Percentiles rank a stretch among this genome's conserved stretches.
Evolutionary conservation across 2,888 invertebrate species (phyloP).

Genomic region (Dioctria rufipes): DNA sequence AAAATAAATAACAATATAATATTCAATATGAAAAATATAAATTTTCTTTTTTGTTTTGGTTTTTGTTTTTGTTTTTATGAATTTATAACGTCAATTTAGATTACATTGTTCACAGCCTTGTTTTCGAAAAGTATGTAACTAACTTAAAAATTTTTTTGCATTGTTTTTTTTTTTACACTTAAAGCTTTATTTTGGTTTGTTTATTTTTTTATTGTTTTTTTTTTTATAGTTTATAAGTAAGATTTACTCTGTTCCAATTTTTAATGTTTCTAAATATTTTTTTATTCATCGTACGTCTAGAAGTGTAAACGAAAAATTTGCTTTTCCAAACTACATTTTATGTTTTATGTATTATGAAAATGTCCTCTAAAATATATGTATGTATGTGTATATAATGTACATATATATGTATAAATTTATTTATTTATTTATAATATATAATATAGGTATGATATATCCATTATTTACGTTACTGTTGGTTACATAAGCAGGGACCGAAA

Average conservation of each 20-base stretch:
- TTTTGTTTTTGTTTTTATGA: slow-evolving; percentile 7
- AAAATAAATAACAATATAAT: slow-evolving; percentile 52
- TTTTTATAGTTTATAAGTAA: neutral
- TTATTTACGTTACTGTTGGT: too few species aligned
- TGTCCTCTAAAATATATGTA: slow-evolving; percentile 51
- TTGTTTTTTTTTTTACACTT: slow-evolving; percentile 28
- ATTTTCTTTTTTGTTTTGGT: too few species aligned
- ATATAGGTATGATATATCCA: too few species aligned
- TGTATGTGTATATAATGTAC: neutral
- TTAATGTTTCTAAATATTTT: neutral
- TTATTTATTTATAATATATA: neutral
- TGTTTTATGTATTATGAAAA: slow-evolving; percentile 33
- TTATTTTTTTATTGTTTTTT: neutral
- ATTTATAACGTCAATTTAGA: slow-evolving; percentile 43
- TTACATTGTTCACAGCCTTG: slow-evolving; percentile 49
- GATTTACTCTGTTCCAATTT: slow-evolving; percentile 10
- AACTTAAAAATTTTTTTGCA: slow-evolving; percentile 21
- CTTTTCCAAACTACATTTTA: neutral
- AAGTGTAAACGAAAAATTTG: neutral
- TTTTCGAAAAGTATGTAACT: slow-evolving; percentile 43
- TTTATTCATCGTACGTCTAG: neutral
- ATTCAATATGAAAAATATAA: slow-evolving; percentile 29
- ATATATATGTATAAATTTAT: neutral
- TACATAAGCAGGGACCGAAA: too few species aligned
- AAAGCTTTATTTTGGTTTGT: slow-evolving; percentile 23